A percentile compares a stretch with the other conserved stretches of the same genome.
These are phyloP conservation scores for Beroe forskalii DNA, from an alignment of 37 sponge, comb jelly and placozoan species.

Conservation along the genomic window DNA sequence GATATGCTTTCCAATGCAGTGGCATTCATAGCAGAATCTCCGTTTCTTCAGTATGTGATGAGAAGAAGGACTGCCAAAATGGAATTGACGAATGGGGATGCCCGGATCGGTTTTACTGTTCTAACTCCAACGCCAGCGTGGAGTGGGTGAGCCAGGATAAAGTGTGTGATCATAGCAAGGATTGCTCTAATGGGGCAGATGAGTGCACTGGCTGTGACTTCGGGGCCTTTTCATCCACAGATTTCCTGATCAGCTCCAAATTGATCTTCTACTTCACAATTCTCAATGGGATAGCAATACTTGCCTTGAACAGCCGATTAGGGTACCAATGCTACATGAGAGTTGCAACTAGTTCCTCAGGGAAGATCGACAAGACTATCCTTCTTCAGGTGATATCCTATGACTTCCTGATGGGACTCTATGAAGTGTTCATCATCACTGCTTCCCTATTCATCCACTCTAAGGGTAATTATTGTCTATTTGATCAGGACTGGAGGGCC, in stretches of 20 bases:
- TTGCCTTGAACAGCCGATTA: neutral
- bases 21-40: no score
- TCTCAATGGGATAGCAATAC: neutral
- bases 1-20: no score
- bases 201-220: neutral
- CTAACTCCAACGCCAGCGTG: neutral
- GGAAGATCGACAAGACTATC: neutral
- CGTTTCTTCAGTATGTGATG: conserved; percentile 53
- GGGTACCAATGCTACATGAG: neutral
- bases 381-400: neutral
- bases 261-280: neutral
- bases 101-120: conserved; percentile 36
- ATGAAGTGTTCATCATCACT: neutral
- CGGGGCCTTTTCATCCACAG: neutral
- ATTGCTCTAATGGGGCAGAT: neutral
- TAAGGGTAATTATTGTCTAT: neutral
- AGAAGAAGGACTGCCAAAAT: neutral
- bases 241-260: neutral
- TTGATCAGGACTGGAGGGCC: conserved; percentile 7
- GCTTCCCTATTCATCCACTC: neutral
- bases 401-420: conserved; percentile 1
- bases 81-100: conserved; percentile 6
- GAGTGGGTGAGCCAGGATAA: neutral
- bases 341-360: neutral
- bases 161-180: neutral